Evolutionary conservation across 2,888 invertebrate genomes (phyloP), one percentile per base, ranked within the genome.

Genomic region (Galeopsomyia nigrocyanea): DNA sequence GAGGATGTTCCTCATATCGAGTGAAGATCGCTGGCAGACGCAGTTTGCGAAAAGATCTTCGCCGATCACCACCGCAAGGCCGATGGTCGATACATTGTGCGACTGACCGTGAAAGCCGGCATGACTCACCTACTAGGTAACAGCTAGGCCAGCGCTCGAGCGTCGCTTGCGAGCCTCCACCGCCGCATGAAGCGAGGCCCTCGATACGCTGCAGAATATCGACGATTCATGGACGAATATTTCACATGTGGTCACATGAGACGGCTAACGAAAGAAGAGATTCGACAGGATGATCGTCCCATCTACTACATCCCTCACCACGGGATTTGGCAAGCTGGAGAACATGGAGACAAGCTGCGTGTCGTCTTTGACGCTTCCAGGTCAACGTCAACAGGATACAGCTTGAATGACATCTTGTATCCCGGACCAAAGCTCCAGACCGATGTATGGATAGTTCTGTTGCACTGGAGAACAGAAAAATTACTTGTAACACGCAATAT

Each of bases 281-380:
- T 39, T 16, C 17, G 19, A 16, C 21, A 13, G 2, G 1, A 3
- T 0, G 5, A 10, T n/a, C 22, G 3, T 6, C 6, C 17, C 62
- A 6, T 6, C 49, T 22, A 62, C 21, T 61, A 62, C 31, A 53
- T 64, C 22, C 31, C 39, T n/a, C 39, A 53, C 31, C 64, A 64
- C 17, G 64, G 31, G 7, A 65, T 65, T 47, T 65, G 65, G 65
- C 65, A 65, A 47, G 39, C 55, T 7, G n/a, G 47, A 14, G 65
- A 65, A n/a, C 39, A 2, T 6, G 31, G 19, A 16, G 31, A 10
- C 6, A 26, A 39, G 5, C n/a, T 57, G 6, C 9, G 65, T 21
- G 65, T 65, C 47, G 65, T 65, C 7, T 65, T 65, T 22, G 14
- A 65, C 9, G 65, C 65, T 2, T 65, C 65, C 3, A 0, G 56